phyloP scores from a whole-genome alignment of 2,113 vertebrate genomes.

The Prochilodus magdalenae region DNA sequence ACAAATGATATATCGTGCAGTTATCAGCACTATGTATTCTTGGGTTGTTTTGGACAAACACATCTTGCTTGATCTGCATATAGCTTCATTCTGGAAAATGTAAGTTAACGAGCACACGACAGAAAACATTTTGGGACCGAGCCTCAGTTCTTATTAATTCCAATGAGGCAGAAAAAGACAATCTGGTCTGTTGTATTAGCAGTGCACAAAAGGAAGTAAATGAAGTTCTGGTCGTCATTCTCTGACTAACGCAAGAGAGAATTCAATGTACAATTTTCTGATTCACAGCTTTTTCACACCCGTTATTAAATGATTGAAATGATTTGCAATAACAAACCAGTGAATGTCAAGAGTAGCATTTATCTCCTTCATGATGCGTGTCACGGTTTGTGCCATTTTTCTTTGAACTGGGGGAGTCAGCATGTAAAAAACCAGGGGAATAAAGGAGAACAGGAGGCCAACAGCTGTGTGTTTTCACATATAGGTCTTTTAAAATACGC shows the following conservation, averaged over 20 bases:
- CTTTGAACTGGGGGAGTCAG: background rate
- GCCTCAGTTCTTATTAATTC: background rate
- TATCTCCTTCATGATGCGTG: background rate
- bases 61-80: no score
- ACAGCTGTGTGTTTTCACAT: no score
- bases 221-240: background rate
- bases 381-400: background rate
- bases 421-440: background rate
- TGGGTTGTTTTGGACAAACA: no score
- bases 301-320: background rate
- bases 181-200: background rate
- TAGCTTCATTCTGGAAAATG: no score
- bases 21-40: no score
- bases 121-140: background rate
- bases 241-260: background rate
- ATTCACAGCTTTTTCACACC: background rate
- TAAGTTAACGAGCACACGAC: background rate
- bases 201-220: background rate
- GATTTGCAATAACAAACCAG: background rate
- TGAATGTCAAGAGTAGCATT: background rate
- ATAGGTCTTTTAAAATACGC: no score
- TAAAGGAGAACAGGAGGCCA: background rate
- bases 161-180: background rate
- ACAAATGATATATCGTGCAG: no score
- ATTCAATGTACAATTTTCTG: background rate